Evolutionary conservation across 1,140 invertebrate species (phyloP), one percentile per base, ranked within the genome.

Genomic region (Phthorimaea operculella): DNA sequence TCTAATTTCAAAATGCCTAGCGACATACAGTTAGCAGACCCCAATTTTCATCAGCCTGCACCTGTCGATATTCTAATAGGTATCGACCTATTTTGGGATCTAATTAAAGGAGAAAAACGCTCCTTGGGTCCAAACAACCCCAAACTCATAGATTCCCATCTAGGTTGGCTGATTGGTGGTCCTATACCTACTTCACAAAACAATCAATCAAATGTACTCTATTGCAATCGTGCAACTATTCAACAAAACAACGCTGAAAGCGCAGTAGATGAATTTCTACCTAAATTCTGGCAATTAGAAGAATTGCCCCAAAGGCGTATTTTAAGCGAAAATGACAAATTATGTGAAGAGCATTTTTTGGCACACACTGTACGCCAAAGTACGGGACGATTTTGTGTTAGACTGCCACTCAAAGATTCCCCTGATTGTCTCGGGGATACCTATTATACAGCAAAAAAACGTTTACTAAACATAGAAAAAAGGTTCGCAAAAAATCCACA

Each of bases 261-360:
- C 18, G 42, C 17, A 45, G 18, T 54, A 44, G 17, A 54, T 45
- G 16, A 54, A 45, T 14, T 18, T 33, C 17, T 47, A 44, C 17
- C 42, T 54, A 54, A 44, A 28, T 52, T 52, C 34, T 52, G 51
- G 51, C 11, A 52, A 15, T 15, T 52, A 39, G 51, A 52, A 36
- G 51, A 54, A 14, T 7, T 45, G 12, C 52, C 52, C 14, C n/a
- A 45, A 7, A 44, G 45, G 34, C 12, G n/a, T 14, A 34, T 52
- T 9, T 18, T 52, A 45, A 54, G 18, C 14, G 42, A 54, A 44
- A 45, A 42, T 21, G 44, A 55, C 14, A 81, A 53, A 54, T 57
- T 60, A 65, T 85, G 79, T 79, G 49, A 54, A 62, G 58, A 54
- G 16, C 49, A 52, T 9, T 59, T 58, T 48, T 14, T 36, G 54